Percentiles rank a stretch among this genome's conserved stretches.
These are phyloP conservation scores for Macropodus opercularis DNA, from an alignment of 2,797 vertebrate genomes.

Conservation along the genomic window DNA sequence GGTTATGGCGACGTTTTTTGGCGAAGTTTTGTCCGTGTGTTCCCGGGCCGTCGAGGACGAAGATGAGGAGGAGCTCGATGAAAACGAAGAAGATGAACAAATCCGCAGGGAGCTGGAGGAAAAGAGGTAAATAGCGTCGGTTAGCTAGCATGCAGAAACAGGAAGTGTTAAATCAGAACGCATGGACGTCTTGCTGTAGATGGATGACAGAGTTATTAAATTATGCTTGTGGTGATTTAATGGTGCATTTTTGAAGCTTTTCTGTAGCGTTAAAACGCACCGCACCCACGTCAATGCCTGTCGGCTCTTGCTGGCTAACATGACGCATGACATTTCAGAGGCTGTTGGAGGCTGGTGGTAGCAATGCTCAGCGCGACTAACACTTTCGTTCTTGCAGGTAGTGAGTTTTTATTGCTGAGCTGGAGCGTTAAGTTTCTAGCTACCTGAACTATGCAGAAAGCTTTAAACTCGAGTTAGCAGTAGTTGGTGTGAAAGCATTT, in stretches of 20 bases:
- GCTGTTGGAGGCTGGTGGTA: neutral
- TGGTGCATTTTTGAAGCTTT: neutral
- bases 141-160: constrained; percentile 9
- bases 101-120: constrained; percentile 85
- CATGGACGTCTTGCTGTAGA: neutral
- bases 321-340: constrained; percentile 41
- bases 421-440: too few relatives aligned
- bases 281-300: neutral
- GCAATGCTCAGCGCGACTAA: neutral
- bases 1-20: constrained; percentile 94
- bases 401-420: neutral
- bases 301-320: constrained; percentile 21
- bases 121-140: constrained; percentile 82
- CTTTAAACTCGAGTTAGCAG: too few relatives aligned
- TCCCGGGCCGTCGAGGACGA: constrained; percentile 92
- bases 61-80: constrained; percentile 81
- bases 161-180: constrained; percentile 1
- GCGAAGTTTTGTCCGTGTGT: constrained; percentile 87
- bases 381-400: neutral
- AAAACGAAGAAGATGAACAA: constrained; percentile 81
- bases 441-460: too few relatives aligned
- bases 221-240: too few relatives aligned
- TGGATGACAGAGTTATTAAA: neutral
- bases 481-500: too few relatives aligned
- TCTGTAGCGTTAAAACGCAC: too few relatives aligned